Conservation (phyloP, 2,113 vertebrate genomes). For the Brienomyrus longianalis region DNA sequence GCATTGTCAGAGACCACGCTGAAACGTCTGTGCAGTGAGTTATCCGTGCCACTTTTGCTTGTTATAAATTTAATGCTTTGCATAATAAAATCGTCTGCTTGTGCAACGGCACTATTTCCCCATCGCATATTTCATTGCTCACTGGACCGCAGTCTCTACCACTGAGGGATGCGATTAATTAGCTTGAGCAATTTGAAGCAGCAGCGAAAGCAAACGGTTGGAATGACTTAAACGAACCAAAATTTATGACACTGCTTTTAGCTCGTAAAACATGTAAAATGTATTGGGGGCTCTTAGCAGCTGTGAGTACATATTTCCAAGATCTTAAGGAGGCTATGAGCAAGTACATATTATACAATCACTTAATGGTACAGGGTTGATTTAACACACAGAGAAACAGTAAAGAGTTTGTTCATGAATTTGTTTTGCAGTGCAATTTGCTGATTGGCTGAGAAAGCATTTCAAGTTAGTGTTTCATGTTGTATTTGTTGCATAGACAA, state of each 20-base stretch:
- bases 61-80: background rate
- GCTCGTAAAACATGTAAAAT: background rate
- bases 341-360: background rate
- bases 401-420: background rate
- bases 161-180: background rate
- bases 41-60: background rate
- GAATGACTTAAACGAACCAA: background rate
- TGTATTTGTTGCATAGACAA: background rate
- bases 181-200: background rate
- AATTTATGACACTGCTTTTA: background rate
- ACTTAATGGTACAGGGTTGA: background rate
- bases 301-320: conserved; percentile 1
- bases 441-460: background rate
- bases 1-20: background rate
- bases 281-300: background rate
- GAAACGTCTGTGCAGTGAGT: background rate
- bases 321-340: background rate
- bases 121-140: background rate
- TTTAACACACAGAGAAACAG: background rate
- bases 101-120: background rate
- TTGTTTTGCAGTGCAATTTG: background rate
- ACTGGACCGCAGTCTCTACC: background rate
- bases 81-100: background rate
- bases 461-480: background rate
- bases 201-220: background rate